Conservation (phyloP, 2,113 vertebrate species). For the Hippoglossus stenolepis region DNA sequence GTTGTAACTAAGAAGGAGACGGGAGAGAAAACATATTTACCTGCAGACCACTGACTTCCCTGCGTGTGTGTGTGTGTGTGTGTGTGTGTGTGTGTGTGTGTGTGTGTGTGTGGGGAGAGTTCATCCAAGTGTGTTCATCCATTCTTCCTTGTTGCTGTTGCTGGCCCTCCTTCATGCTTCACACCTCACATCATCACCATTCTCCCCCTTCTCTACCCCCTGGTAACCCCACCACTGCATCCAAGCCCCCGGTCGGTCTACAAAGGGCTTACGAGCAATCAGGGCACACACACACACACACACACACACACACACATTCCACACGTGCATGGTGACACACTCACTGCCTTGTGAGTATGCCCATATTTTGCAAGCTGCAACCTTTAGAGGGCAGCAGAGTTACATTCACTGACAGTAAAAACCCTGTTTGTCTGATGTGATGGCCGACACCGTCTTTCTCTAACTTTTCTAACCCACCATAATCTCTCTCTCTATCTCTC, state of each 20-base stretch:
- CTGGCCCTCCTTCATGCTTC: constrained; percentile 61
- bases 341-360: background rate
- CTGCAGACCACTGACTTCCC: background rate
- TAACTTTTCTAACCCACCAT: constrained; percentile 17
- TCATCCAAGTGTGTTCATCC: constrained; percentile 57
- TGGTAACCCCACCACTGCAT: constrained; percentile 40
- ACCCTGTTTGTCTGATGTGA: background rate
- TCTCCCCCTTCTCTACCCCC: constrained; percentile 48
- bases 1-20: too few relatives aligned
- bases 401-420: constrained; percentile 28
- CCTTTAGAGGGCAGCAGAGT: constrained; percentile 78
- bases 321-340: constrained; percentile 7
- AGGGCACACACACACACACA: background rate
- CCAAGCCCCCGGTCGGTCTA: constrained; percentile 45
- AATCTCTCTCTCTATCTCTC: background rate
- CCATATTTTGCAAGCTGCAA: constrained; percentile 3
- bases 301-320: background rate
- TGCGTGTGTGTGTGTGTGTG: constrained; percentile 1
- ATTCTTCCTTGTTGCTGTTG: constrained; percentile 56
- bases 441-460: background rate
- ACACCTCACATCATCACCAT: constrained; percentile 60
- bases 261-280: too few relatives aligned
- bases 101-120: constrained; percentile 4
- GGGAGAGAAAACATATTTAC: background rate
- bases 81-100: constrained; percentile 17